Evolutionary conservation across 2,888 invertebrate genomes (phyloP), one percentile per base, ranked within the genome.

Genomic region (Metacarcinus magister): DNA sequence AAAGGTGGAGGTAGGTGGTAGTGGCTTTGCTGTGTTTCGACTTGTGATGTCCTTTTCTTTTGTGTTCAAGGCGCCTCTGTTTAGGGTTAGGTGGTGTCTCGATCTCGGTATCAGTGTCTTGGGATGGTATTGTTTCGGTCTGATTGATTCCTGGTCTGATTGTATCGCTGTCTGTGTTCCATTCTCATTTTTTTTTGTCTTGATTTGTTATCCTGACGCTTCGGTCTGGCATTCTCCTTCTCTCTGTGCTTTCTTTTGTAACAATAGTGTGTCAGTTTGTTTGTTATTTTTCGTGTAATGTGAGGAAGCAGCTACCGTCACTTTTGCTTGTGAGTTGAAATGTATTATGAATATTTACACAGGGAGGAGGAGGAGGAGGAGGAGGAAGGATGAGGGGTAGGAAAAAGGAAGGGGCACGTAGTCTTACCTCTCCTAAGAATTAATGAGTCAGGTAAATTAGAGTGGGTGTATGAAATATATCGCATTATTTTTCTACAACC

Each of bases 191-290:
- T 10, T 75, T n/a, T 28, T 75, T n/a, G 75, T 75, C 75, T 28
- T 75, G 75, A 75, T 75, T 75, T 28, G 75, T 75, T 75, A 28
- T 75, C 75, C 75, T 75, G 75, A 75, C 10, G 75, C 75, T 28
- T 75, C 10, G 75, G 23, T 75, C 75, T 28, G 75, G 10, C 75
- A 28, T 28, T 7, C 28, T 75, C n/a, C 75, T 5, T 1, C 75
- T 75, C 8, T n/a, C 75, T 75, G n/a, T 28, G 28, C 28, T 8
- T 23, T 28, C 75, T 28, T 75, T 75, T n/a, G 75, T 75, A 75
- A 75, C 0, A 8, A 75, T 16, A 54, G 8, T 75, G n/a, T n/a
- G 75, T 75, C 67, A 67, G 67, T 23, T 60, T 60, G 60, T 4
- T 60, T 60, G 23, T 0, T 19, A 23, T 19, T 60, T 19, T 60